Evolutionary conservation across 1,140 invertebrate species (phyloP), one percentile per base, ranked within the genome.

Genomic region (Metopolophium dirhodum): DNA sequence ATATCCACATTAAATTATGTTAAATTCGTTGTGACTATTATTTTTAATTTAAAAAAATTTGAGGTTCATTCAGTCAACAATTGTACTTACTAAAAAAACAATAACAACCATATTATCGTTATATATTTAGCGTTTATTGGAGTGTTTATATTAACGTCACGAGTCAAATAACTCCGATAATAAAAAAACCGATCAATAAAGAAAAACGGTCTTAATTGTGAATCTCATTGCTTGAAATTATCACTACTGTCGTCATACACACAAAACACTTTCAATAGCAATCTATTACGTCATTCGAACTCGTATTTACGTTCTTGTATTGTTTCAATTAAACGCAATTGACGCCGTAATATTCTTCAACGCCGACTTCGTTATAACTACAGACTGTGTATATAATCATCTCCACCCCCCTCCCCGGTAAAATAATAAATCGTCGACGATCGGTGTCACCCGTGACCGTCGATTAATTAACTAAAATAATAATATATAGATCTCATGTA

Each of bases 241-340:
- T 87, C 86, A 49, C 30, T 49, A 37, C 35, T 54, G 20, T 89
- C 49, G 88, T 89, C 51, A 57, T 89, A 41, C 51, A 57, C 51
- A 26, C 35, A 26, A 57, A 41, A 89, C n/a, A 26, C 61, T 77
- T 77, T 77, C 88, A 54, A 26, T 22, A 23, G 51, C 51, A 57
- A 41, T 41, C 35, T 11, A 57, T 57, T 57, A 89, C 88, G 88
- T 89, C 88, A 89, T 89, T 89, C 49, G 51, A 30, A 89, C 23
- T 14, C n/a, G 30, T 87, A 87, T n/a, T 9, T 88, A 88, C 88
- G 49, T 35, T 23, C 22, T 54, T 82, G 23, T 85, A 92, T 92
- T 92, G 91, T 92, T 92, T 92, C 77, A 92, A 92, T 92, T 92
- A 83, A 92, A 92, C 91, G 22, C 68, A 83, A 92, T 92, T 83